Conservation (phyloP, 2,797 vertebrate genomes). For the Zenarchopterus dispar region DNA sequence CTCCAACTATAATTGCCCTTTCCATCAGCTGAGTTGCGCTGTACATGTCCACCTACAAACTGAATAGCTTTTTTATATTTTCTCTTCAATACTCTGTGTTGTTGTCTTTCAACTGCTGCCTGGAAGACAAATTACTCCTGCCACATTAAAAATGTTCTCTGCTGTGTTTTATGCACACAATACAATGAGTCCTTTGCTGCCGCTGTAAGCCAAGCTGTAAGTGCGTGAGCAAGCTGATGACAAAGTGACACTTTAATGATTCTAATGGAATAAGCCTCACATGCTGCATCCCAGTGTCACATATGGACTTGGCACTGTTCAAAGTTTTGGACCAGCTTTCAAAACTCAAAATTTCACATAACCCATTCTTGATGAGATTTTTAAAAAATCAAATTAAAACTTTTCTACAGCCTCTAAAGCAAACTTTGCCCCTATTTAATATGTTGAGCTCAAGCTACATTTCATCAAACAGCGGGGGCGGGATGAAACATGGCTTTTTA, state of each 20-base stretch:
- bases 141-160: conserved; percentile 45
- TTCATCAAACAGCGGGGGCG: conserved; percentile 59
- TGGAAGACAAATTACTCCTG: conserved; percentile 72
- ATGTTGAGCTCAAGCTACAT: conserved; percentile 47
- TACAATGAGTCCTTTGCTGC: conserved; percentile 71
- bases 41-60: conserved; percentile 12
- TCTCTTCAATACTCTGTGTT: conserved; percentile 45
- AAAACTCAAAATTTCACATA: conserved; percentile 45
- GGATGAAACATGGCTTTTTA: conserved; percentile 76
- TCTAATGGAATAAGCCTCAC: conserved; percentile 73
- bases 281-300: conserved; percentile 63
- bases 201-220: conserved; percentile 54
- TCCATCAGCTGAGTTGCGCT: conserved; percentile 14
- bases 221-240: conserved; percentile 60
- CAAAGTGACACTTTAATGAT: conserved; percentile 78
- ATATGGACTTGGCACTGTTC: conserved; percentile 48
- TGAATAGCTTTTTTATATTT: conserved; percentile 10
- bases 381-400: conserved; percentile 63
- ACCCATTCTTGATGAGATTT: conserved; percentile 33
- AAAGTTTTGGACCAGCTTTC: conserved; percentile 38
- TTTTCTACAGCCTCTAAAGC: conserved; percentile 32
- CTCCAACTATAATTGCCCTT: conserved; percentile 10
- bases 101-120: conserved; percentile 55
- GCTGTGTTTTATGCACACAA: conserved; percentile 53
- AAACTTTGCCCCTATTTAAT: conserved; percentile 32